Evolutionary conservation across 2,797 vertebrate genomes (phyloP).

Genomic region (Spatula clypeata): DNA sequence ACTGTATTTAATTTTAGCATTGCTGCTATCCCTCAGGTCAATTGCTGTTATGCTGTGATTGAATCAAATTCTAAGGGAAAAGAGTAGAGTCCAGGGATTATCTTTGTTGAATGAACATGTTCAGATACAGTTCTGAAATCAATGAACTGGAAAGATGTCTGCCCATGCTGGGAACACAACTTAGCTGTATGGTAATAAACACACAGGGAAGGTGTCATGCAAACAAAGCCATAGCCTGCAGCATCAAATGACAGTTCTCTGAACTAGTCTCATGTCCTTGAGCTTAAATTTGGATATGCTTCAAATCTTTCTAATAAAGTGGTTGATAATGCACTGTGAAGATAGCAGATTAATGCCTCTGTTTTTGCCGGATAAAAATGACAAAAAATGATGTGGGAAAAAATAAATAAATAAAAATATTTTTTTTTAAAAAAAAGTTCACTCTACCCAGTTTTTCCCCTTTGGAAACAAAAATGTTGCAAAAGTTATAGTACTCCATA

Average conservation of each 20-base stretch:
- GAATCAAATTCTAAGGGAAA: constrained; percentile 78
- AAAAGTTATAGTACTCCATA: constrained; percentile 25
- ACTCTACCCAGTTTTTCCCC: neutral
- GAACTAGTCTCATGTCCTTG: constrained; percentile 52
- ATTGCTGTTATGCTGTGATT: constrained; percentile 70
- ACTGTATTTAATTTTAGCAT: constrained; percentile 71
- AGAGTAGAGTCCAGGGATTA: constrained; percentile 80
- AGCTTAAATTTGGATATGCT: constrained; percentile 63
- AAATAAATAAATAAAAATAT: neutral
- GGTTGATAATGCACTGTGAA: neutral
- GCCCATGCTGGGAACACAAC: constrained; percentile 55
- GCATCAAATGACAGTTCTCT: constrained; percentile 33
- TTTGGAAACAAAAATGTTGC: constrained; percentile 39
- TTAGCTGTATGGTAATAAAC: constrained; percentile 81
- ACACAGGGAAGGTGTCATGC: constrained; percentile 68
- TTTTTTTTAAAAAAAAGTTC: neutral
- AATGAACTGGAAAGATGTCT: constrained; percentile 79
- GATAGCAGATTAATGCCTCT: constrained; percentile 20
- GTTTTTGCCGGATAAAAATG: constrained; percentile 28
- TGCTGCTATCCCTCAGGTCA: constrained; percentile 68
- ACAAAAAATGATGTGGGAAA: neutral
- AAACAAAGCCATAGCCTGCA: constrained; percentile 75
- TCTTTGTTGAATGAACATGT: constrained; percentile 81
- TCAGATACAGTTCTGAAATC: constrained; percentile 70
- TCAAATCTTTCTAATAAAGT: constrained; percentile 68